Conservation (phyloP, 1,140 invertebrate genomes). For the Drosophila erecta region DNA sequence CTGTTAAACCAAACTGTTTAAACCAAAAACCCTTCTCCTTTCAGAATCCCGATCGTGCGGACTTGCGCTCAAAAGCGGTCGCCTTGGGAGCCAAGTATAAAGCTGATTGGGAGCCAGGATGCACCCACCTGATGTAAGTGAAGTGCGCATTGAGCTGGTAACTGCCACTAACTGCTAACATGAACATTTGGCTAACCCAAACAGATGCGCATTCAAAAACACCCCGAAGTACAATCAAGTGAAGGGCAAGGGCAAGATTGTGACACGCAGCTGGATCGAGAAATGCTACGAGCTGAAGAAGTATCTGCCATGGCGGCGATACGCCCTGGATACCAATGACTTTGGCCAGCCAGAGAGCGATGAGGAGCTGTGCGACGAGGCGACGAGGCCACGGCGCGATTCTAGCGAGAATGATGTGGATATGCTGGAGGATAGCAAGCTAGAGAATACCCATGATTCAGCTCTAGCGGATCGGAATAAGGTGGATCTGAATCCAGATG, state of each 20-base stretch:
- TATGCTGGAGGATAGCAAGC: not conserved
- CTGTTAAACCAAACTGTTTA: not conserved
- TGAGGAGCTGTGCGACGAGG: constrained; percentile 85
- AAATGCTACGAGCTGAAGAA: constrained; percentile 88
- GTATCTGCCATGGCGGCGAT: constrained; percentile 90
- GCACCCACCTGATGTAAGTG: constrained; percentile 66
- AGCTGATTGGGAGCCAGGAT: constrained; percentile 61
- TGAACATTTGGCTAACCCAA: constrained; percentile 33
- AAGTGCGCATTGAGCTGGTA: not conserved
- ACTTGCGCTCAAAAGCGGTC: constrained; percentile 89
- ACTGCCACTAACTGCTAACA: not conserved
- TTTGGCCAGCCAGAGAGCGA: constrained; percentile 85
- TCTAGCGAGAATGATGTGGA: constrained; percentile 8
- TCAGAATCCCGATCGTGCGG: constrained; percentile 90
- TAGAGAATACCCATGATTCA: not conserved
- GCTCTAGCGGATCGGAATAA: not conserved
- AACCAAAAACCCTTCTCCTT: not conserved
- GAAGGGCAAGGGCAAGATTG: constrained; percentile 88
- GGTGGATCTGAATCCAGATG: not conserved
- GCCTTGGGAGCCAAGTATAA: constrained; percentile 93
- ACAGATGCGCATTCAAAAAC: constrained; percentile 94
- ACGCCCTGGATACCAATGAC: constrained; percentile 86
- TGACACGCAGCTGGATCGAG: constrained; percentile 91
- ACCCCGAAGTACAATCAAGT: constrained; percentile 94
- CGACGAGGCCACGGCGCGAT: constrained; percentile 34